Evolutionary conservation across 2,113 vertebrate species (phyloP).

Genomic region (Cyphomyrus plagiostoma): DNA sequence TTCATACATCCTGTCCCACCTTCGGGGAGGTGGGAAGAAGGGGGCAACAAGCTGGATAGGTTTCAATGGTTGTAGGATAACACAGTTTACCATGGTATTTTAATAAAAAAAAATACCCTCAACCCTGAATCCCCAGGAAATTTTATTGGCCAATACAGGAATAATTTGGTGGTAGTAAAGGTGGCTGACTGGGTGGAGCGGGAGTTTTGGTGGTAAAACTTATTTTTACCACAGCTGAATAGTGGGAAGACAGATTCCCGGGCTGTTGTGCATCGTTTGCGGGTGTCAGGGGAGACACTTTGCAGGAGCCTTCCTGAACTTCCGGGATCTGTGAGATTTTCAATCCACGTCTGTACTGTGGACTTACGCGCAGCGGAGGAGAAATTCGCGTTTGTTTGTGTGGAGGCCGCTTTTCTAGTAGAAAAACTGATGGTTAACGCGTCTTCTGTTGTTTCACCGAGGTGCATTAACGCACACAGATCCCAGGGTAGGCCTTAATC

Average conservation of each 20-base stretch:
- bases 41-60: neutral
- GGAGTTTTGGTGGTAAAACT: neutral
- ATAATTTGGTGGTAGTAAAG: neutral
- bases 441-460: neutral
- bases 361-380: neutral
- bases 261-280: neutral
- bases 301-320: neutral
- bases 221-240: neutral
- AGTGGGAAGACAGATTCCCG: neutral
- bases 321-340: neutral
- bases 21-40: neutral
- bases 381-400: neutral
- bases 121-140: neutral
- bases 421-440: neutral
- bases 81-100: neutral
- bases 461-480: neutral
- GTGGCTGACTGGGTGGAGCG: neutral
- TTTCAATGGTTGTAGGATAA: neutral
- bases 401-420: neutral
- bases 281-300: too few species aligned
- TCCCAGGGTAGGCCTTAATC: neutral
- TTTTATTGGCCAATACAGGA: neutral
- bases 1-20: neutral
- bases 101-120: neutral
- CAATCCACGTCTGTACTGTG: neutral